A percentile compares a stretch with the other conserved stretches of the same genome.
Evolutionary conservation across 2,888 invertebrate genomes (phyloP).

Genomic region (Stenurella melanura): DNA sequence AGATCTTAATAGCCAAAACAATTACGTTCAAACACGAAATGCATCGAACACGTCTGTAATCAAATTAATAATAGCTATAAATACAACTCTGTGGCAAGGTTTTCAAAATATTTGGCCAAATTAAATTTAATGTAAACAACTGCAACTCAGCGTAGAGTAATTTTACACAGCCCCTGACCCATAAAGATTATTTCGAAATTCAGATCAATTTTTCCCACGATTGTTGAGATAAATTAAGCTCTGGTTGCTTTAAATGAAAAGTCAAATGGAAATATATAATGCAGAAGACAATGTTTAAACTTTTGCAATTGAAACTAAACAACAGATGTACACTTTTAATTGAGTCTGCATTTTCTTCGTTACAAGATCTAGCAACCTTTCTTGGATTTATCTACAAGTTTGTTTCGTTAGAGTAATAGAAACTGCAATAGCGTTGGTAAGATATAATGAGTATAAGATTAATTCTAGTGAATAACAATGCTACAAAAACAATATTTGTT

Average conservation of each 20-base stretch:
- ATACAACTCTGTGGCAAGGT: not conserved
- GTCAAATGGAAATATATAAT: conserved; percentile 8
- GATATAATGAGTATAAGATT: too few species aligned
- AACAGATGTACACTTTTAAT: not conserved
- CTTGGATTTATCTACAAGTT: not conserved
- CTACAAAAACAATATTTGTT: too few species aligned
- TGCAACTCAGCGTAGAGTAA: not conserved
- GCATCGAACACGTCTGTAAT: not conserved
- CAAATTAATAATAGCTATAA: not conserved
- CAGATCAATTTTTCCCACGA: not conserved
- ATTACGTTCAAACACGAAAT: not conserved
- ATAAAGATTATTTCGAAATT: conserved; percentile 26
- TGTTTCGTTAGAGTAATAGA: too few species aligned
- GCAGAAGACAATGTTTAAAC: not conserved
- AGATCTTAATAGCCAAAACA: not conserved
- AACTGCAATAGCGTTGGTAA: too few species aligned
- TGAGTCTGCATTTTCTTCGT: not conserved
- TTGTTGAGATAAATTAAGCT: not conserved
- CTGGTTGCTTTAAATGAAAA: not conserved
- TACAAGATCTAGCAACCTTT: not conserved
- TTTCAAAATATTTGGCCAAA: not conserved
- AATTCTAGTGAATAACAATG: too few species aligned
- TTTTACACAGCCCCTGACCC: conserved; percentile 19
- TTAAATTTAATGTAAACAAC: conserved; percentile 1
- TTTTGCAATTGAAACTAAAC: not conserved